Evolutionary conservation across 2,888 invertebrate species (phyloP), one percentile per base, ranked within the genome.

Genomic region (Sarcophaga rosellei): DNA sequence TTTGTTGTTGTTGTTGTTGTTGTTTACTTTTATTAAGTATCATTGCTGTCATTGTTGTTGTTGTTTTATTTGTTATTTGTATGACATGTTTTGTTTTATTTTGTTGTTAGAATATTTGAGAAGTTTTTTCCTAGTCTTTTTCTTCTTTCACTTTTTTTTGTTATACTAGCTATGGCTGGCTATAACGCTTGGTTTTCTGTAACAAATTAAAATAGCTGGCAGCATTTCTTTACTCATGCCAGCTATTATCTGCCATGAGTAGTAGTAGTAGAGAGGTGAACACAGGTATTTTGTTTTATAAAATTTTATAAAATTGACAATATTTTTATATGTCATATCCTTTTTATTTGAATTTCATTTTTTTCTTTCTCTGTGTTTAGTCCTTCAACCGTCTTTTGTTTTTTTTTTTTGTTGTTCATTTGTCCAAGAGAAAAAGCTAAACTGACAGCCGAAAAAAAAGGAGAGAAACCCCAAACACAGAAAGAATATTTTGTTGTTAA

Each of bases 11-110:
- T 84, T 81, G 70, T 78, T 53, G 35, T 35, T 35, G 35, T 78
- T 84, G 57, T 84, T 77, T 85, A 85, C 73, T 81, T 81, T 84
- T 86, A 86, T 84, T 86, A 80, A 77, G 80, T 84, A 86, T 84
- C 77, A 80, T 77, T 65, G 76, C 21, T 62, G 63, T 23, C 44
- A 44, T 66, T 63, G 53, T 69, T 82, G 87, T 81, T 89, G 81
- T 88, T 90, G 53, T 17, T 88, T 84, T 88, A 88, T 88, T 87
- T 87, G 81, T 84, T 89, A 87, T 86, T 83, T 82, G 81, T 87
- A 84, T 89, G 91, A 89, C 90, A 90, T 88, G 75, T 90, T 89
- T 88, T 89, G 82, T 85, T 87, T 44, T 81, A 74, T 90, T 89
- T 88, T 89, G 81, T 85, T 87, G 53, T 81, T 78, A 75, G 59